These are phyloP conservation scores for Sphenopsis melanotis DNA, from an alignment of 2,797 vertebrate genomes.

Conservation along the genomic window DNA sequence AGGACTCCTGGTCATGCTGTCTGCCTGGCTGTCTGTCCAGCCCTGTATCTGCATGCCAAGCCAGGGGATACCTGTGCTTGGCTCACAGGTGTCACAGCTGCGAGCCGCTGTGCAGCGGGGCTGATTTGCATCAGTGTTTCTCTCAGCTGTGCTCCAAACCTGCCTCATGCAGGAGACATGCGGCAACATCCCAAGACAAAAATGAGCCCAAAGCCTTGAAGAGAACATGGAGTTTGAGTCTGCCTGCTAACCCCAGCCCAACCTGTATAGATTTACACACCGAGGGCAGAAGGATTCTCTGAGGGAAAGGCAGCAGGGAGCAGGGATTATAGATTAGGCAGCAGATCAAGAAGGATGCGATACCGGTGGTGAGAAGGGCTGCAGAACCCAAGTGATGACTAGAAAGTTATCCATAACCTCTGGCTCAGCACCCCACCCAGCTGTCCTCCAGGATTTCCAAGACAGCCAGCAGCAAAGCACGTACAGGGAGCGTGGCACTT, in stretches of 20 bases:
- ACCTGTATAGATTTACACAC: background rate
- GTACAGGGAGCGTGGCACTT: rapidly evolving
- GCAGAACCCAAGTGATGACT: background rate
- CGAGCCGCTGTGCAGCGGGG: background rate
- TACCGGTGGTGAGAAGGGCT: background rate
- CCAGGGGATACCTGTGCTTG: background rate
- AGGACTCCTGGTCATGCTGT: background rate
- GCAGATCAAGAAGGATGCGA: background rate
- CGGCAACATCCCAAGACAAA: background rate
- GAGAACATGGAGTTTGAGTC: background rate
- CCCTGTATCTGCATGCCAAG: background rate
- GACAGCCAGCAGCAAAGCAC: background rate
- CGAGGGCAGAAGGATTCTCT: rapidly evolving
- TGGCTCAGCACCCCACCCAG: background rate
- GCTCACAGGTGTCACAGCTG: conserved; percentile 28
- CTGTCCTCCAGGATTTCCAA: background rate
- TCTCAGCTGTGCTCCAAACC: background rate
- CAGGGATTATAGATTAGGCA: background rate
- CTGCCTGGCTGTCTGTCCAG: background rate
- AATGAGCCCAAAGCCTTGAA: background rate
- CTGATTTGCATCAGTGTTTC: background rate
- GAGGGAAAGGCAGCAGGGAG: background rate
- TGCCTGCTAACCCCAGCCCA: background rate
- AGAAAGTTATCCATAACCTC: background rate
- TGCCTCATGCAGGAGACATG: background rate